A percentile compares a stretch with the other conserved stretches of the same genome.
Conservation (phyloP, 2,888 invertebrate genomes). For the Tachina fera region DNA sequence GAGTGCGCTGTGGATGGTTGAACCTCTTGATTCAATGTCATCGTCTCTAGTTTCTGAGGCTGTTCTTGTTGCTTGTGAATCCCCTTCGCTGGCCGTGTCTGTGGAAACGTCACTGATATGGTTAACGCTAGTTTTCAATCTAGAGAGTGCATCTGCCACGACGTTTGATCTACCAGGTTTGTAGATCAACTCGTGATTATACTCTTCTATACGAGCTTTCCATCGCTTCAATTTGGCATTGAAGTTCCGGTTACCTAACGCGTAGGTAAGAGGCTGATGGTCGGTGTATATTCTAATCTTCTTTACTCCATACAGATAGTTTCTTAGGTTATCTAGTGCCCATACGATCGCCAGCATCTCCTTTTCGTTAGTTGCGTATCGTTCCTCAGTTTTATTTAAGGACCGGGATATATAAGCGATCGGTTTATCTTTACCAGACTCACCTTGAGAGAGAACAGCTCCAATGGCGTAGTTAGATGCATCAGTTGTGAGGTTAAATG, state of each 20-base stretch:
- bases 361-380: no score
- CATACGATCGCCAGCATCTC: no score
- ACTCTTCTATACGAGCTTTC: constrained; percentile 54
- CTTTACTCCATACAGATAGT: constrained; percentile 10
- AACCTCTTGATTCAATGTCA: not conserved
- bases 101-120: constrained; percentile 22
- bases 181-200: constrained; percentile 47
- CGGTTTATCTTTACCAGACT: no score
- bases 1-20: constrained; percentile 15
- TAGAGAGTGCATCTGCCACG: constrained; percentile 44
- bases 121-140: constrained; percentile 12
- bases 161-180: constrained; percentile 43
- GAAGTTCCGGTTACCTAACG: constrained; percentile 42
- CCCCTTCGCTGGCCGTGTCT: constrained; percentile 18
- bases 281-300: constrained; percentile 24
- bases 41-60: constrained; percentile 9
- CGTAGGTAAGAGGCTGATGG: constrained; percentile 54
- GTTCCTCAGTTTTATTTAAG: no score
- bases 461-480: no score
- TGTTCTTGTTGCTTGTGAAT: not conserved
- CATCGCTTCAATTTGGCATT: constrained; percentile 48
- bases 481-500: no score
- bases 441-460: no score
- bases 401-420: no score
- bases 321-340: no score